Evolutionary conservation across 2,888 invertebrate genomes (phyloP), one percentile per base, ranked within the genome.

Genomic region (Hedya salicella): DNA sequence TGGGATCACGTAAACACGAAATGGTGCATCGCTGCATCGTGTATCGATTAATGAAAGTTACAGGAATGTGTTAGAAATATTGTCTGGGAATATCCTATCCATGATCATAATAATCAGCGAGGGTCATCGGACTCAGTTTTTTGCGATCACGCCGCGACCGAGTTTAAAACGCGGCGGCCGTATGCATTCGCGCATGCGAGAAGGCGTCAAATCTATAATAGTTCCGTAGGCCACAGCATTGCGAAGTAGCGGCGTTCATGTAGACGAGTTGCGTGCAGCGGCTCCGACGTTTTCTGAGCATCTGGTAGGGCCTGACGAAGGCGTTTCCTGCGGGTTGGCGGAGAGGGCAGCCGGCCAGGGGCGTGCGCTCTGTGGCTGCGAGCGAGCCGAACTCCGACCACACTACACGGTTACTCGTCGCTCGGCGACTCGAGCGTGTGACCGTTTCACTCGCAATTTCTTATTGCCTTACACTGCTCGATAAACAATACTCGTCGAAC

Each of bases 1-100:
- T 92, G 91, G 92, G 91, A 93, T 93, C 94, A 94, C 94, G 94
- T 94, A 94, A 93, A 93, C 93, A 92, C 88, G 91, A 91, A 91
- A 92, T 91, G 92, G 91, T 92, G 92, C 92, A 92, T 91, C 91
- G 87, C 88, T 92, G 92, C 92, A 92, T 90, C 88, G 89, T 89
- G 87, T 91, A 92, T 92, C 86, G 92, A 91, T 91, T 89, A 84
- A 83, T 80, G 74, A 85, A 86, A 88, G 78, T 86, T 83, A 80
- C 72, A 71, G 78, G 75, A 82, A 76, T 76, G 73, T 78, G 68
- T 77, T 76, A 68, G 69, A 67, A 77, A 78, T 79, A 71, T 72
- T 79, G 76, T 76, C 73, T 64, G 73, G 75, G 71, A 73, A 71
- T 72, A 74, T 68, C 65, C 71, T 78, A 71, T 79, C 70, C 68